Conservation (phyloP, 2,888 invertebrate genomes). For the Mongoloraphidia duomilia region DNA sequence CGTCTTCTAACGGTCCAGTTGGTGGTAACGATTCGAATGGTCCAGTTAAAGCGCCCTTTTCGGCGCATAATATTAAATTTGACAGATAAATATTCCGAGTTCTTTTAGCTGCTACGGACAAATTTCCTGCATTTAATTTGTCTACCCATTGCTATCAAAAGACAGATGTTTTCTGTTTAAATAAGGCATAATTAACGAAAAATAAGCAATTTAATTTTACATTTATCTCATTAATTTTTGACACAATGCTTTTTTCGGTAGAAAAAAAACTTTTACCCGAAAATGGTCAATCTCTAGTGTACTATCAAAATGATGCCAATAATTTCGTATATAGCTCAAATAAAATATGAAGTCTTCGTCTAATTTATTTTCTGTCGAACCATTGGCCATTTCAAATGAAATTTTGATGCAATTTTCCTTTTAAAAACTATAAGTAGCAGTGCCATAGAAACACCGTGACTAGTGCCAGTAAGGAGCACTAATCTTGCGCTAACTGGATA, state of each 20-base stretch:
- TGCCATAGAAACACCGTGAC: no score
- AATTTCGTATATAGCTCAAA: conserved; percentile 26
- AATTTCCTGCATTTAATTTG: no score
- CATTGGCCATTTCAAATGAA: conserved; percentile 18
- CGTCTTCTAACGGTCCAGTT: no score
- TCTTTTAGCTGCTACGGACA: conserved; percentile 19
- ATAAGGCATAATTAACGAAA: no score
- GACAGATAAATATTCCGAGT: conserved; percentile 32
- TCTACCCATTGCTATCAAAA: no score
- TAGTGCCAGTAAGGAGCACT: no score
- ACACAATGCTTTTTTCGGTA: not conserved
- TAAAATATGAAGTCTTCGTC: conserved; percentile 33
- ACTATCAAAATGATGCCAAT: conserved; percentile 18
- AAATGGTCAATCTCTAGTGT: conserved; percentile 18
- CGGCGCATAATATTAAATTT: conserved; percentile 29
- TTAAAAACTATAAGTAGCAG: not conserved
- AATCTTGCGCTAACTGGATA: no score
- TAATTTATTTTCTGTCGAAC: conserved; percentile 21
- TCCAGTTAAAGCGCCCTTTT: conserved; percentile 25
- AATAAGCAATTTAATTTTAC: no score
- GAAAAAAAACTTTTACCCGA: conserved; percentile 13
- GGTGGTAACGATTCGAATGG: conserved; percentile 19
- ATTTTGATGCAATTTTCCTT: not conserved
- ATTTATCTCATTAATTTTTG: no score
- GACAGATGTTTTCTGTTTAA: no score